Evolutionary conservation across 37 sponge, comb jelly and placozoan genomes (phyloP).

Genomic region (Tethya wilhelma): DNA sequence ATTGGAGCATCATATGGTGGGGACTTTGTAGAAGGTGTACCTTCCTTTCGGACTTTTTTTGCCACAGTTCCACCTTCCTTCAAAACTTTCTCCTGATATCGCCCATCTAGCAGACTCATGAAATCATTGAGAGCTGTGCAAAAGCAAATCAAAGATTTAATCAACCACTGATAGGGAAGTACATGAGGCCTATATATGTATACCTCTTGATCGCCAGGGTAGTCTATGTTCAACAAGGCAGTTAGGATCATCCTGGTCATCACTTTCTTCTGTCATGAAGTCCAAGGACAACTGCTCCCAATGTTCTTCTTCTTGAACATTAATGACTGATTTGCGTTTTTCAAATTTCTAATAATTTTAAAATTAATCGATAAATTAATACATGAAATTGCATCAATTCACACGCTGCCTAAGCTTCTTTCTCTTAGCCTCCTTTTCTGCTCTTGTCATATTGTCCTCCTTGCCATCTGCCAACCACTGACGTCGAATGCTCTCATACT

Average conservation of each 20-base stretch:
- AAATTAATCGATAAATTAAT: background rate
- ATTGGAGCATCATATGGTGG: slow-evolving; percentile 2
- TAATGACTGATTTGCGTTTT: slow-evolving; percentile 2
- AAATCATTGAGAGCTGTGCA: background rate
- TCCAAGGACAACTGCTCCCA: slow-evolving; percentile 10
- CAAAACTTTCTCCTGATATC: background rate
- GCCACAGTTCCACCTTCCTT: background rate
- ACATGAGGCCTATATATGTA: too few relatives aligned
- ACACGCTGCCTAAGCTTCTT: background rate
- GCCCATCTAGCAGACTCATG: background rate
- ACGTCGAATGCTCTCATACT: slow-evolving; percentile 28
- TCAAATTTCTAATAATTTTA: slow-evolving; percentile 19
- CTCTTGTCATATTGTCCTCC: background rate
- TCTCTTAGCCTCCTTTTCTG: background rate
- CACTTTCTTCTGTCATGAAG: slow-evolving; percentile 35
- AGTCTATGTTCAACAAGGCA: background rate
- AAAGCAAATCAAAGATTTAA: too few relatives aligned
- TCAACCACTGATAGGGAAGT: background rate
- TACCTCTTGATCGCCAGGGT: slow-evolving; percentile 13
- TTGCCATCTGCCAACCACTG: slow-evolving; percentile 18
- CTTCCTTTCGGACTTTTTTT: background rate
- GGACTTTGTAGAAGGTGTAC: background rate
- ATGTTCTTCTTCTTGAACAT: background rate
- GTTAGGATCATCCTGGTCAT: slow-evolving; percentile 10
- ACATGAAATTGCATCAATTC: background rate